These are phyloP conservation scores for Bellardia bayeri DNA, from an alignment of 2,888 invertebrate genomes.

Conservation along the genomic window DNA sequence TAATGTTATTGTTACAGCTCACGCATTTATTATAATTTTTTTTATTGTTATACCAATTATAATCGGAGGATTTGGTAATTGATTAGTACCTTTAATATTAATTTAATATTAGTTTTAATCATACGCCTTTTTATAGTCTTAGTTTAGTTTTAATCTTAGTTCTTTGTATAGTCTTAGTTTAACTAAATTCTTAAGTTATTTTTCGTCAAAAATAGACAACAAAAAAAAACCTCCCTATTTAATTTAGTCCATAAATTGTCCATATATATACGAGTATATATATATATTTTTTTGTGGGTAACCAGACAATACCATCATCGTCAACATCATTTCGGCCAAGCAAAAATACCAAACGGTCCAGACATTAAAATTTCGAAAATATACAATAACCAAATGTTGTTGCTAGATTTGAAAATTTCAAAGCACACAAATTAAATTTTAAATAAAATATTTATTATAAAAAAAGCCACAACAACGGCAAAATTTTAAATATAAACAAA, in stretches of 20 bases:
- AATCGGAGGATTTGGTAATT: no score
- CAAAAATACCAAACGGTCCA: conserved; percentile 46
- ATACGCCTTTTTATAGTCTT: no score
- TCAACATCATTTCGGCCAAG: conserved; percentile 19
- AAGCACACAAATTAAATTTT: background rate
- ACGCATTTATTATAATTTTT: no score
- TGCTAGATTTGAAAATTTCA: background rate
- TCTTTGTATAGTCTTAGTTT: no score
- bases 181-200: no score
- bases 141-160: no score
- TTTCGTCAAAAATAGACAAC: no score
- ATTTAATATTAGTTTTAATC: no score
- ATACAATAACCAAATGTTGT: background rate
- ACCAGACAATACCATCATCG: conserved; percentile 37
- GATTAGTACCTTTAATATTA: no score
- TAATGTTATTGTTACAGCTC: no score
- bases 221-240: background rate
- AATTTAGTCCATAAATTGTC: background rate
- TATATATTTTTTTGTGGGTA: conserved; percentile 5
- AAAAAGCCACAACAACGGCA: background rate
- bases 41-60: no score
- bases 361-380: conserved; percentile 18
- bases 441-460: background rate
- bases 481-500: conserved; percentile 38
- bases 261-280: background rate